phyloP scores from a whole-genome alignment of 2,888 invertebrate genomes.

The Amiota mariae region DNA sequence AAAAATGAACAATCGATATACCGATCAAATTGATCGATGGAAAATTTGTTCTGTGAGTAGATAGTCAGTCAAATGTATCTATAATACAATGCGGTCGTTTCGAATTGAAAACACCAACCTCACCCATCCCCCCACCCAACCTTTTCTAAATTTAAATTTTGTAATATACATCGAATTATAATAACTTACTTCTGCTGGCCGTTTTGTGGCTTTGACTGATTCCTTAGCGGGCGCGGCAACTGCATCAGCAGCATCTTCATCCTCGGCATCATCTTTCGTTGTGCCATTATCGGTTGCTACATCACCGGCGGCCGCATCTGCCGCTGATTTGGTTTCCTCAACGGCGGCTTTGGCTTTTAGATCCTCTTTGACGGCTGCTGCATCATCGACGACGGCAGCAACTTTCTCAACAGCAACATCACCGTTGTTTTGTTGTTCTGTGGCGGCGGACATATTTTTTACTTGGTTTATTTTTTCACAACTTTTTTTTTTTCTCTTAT shows the following conservation, averaged over 20 bases:
- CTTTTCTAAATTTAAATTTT: not conserved
- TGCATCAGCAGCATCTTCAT: constrained; percentile 58
- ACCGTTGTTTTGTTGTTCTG: constrained; percentile 80
- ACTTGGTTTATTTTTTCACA: constrained; percentile 47
- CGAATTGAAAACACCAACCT: not conserved
- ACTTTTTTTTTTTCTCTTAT: constrained; percentile 51
- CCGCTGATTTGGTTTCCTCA: constrained; percentile 55
- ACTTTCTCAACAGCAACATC: constrained; percentile 85
- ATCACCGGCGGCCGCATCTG: constrained; percentile 54
- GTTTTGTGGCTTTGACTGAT: constrained; percentile 83
- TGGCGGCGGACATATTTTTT: constrained; percentile 80
- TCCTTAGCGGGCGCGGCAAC: constrained; percentile 79
- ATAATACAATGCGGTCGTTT: too few relatives aligned
- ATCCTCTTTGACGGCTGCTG: constrained; percentile 73
- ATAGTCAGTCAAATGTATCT: not conserved
- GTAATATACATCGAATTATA: not conserved
- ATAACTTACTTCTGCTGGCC: constrained; percentile 85
- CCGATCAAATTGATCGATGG: constrained; percentile 18
- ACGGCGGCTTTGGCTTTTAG: constrained; percentile 69
- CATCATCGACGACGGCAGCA: constrained; percentile 73
- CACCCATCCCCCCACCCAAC: not conserved
- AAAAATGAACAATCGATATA: constrained; percentile 23
- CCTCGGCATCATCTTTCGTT: constrained; percentile 60
- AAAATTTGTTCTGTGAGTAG: not conserved
- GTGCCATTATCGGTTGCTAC: constrained; percentile 65